Percentiles rank a stretch among this genome's conserved stretches.
phyloP scores from a whole-genome alignment of 1,140 invertebrate genomes.

The Caenorhabditis brenneri region DNA sequence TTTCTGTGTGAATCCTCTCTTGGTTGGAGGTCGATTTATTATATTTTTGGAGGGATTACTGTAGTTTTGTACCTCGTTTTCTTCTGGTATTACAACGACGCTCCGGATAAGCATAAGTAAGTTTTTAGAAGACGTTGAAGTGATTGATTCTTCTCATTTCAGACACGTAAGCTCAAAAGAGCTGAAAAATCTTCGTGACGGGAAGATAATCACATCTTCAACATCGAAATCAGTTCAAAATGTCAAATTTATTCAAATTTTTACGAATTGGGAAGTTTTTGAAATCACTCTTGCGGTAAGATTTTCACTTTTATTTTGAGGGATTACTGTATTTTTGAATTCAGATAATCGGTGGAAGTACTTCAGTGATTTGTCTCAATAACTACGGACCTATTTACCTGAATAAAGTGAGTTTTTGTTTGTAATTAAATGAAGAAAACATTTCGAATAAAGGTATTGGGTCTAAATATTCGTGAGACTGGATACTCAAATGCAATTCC shows the following conservation, averaged over 20 bases:
- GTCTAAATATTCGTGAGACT: background rate
- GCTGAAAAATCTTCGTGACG: background rate
- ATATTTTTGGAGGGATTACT: constrained; percentile 56
- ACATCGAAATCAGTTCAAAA: background rate
- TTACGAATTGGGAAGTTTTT: constrained; percentile 15
- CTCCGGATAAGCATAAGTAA: constrained; percentile 52
- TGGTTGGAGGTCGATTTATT: constrained; percentile 59
- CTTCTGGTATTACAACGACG: constrained; percentile 59
- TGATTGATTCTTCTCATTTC: background rate
- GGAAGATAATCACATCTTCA: constrained; percentile 3
- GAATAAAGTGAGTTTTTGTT: background rate
- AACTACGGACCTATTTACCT: background rate
- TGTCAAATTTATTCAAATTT: background rate
- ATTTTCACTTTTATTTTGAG: background rate
- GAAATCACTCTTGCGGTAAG: background rate
- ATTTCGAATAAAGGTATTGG: background rate
- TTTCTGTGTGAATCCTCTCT: constrained; percentile 55
- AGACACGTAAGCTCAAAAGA: background rate
- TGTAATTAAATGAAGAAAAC: background rate
- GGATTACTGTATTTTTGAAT: background rate
- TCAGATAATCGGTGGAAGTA: constrained; percentile 13
- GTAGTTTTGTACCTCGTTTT: constrained; percentile 56
- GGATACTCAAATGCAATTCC: constrained; percentile 29
- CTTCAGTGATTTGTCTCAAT: background rate
- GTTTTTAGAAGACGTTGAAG: background rate